Evolutionary conservation across 2,888 invertebrate species (phyloP).

Genomic region (Hoplodrina ambigua): DNA sequence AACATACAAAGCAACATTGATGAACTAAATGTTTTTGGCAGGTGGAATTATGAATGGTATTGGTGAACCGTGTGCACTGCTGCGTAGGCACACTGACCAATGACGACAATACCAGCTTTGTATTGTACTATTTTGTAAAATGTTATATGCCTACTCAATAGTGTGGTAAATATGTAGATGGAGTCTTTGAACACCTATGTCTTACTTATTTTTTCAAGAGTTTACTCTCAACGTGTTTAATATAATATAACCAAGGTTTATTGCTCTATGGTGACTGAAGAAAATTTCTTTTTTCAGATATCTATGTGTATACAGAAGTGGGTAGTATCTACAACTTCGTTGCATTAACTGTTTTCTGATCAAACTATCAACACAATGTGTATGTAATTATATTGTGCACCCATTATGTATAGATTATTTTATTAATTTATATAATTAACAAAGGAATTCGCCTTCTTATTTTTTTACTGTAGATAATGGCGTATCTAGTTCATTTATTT

Average conservation of each 20-base stretch:
- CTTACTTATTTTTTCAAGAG: slow-evolving; percentile 18
- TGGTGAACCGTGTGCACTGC: slow-evolving; percentile 8
- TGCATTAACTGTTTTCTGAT: slow-evolving; percentile 62
- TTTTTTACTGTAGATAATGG: slow-evolving; percentile 76
- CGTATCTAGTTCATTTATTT: slow-evolving; percentile 76
- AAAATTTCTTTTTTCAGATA: slow-evolving; percentile 71
- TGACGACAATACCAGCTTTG: slow-evolving; percentile 29
- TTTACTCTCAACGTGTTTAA: slow-evolving; percentile 23
- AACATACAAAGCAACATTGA: slow-evolving; percentile 1
- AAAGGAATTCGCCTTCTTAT: slow-evolving; percentile 69
- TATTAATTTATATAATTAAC: slow-evolving; percentile 75
- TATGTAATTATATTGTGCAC: slow-evolving; percentile 75
- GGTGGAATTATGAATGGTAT: neutral
- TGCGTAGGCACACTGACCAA: slow-evolving; percentile 16
- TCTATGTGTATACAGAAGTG: slow-evolving; percentile 64
- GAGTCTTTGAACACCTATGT: slow-evolving; percentile 8
- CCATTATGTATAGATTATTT: slow-evolving; percentile 72
- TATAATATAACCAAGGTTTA: slow-evolving; percentile 5
- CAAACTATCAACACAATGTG: slow-evolving; percentile 73
- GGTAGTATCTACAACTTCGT: slow-evolving; percentile 60
- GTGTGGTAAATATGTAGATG: slow-evolving; percentile 7
- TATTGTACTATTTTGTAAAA: slow-evolving; percentile 15
- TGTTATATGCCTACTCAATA: slow-evolving; percentile 8
- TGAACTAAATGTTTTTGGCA: neutral
- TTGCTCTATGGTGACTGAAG: slow-evolving; percentile 42